These are phyloP conservation scores for Neotoxoptera formosana DNA, from an alignment of 1,140 invertebrate genomes.

Conservation along the genomic window DNA sequence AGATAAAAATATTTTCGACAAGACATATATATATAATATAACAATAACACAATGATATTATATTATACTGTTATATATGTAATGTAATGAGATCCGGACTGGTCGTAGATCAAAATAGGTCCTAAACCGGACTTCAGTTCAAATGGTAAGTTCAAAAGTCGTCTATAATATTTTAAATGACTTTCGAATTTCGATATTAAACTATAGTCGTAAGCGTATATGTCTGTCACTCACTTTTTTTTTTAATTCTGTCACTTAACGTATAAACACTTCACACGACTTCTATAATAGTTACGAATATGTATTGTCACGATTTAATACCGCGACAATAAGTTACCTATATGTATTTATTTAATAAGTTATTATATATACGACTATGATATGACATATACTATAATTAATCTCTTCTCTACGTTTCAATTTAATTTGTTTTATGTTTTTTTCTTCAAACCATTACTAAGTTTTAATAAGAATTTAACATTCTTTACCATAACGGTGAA, in stretches of 20 bases:
- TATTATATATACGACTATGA: too few relatives aligned
- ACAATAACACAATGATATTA: neutral
- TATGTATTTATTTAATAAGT: too few relatives aligned
- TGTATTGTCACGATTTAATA: neutral
- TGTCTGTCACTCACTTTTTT: neutral
- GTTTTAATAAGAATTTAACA: neutral
- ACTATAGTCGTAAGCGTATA: neutral
- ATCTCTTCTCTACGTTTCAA: neutral
- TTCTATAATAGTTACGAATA: too few relatives aligned
- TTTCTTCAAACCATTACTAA: neutral
- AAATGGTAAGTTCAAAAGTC: neutral
- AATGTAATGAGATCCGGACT: neutral
- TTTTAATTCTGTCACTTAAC: neutral
- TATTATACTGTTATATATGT: conserved; percentile 1
- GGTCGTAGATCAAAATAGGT: neutral
- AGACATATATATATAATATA: neutral
- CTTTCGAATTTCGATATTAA: neutral
- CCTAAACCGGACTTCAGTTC: neutral
- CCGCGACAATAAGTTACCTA: too few relatives aligned
- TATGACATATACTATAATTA: neutral
- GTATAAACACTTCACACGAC: neutral
- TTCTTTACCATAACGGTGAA: neutral
- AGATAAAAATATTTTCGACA: neutral
- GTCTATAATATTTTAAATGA: neutral
- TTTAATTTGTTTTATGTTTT: neutral